phyloP scores from a whole-genome alignment of 1,140 invertebrate genomes.

The Drosophila pseudoananassae region DNA sequence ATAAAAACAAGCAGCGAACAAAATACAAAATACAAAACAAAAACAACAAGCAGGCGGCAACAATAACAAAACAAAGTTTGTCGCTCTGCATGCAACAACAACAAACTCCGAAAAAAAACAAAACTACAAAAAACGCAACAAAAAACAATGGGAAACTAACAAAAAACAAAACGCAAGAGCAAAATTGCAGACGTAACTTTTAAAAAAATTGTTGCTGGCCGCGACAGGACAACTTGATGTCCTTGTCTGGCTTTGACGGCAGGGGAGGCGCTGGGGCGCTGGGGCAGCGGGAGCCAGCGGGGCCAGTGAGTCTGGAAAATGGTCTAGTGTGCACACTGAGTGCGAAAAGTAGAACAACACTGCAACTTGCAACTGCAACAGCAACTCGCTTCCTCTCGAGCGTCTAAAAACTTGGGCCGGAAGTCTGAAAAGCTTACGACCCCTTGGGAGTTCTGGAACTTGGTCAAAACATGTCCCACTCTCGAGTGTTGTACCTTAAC shows the following conservation, averaged over 20 bases:
- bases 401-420: neutral
- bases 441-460: neutral
- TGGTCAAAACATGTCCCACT: neutral
- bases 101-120: conserved; percentile 3
- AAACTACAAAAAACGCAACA: conserved; percentile 4
- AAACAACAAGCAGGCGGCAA: conserved; percentile 24
- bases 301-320: neutral
- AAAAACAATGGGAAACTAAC: conserved; percentile 31
- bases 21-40: conserved; percentile 27
- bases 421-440: neutral
- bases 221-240: conserved; percentile 50
- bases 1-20: conserved; percentile 60
- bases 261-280: neutral
- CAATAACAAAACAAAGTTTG: conserved; percentile 66
- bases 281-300: too few relatives aligned
- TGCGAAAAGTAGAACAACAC: conserved; percentile 37
- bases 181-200: conserved; percentile 50
- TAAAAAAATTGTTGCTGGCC: conserved; percentile 48
- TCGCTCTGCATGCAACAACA: conserved; percentile 42
- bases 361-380: conserved; percentile 8
- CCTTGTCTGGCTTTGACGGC: conserved; percentile 49
- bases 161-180: conserved; percentile 39
- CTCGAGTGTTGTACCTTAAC: too few relatives aligned
- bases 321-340: conserved; percentile 9
- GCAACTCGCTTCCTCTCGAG: conserved; percentile 13